phyloP scores from a whole-genome alignment of 2,113 vertebrate genomes.

The Brienomyrus brachyistius region DNA sequence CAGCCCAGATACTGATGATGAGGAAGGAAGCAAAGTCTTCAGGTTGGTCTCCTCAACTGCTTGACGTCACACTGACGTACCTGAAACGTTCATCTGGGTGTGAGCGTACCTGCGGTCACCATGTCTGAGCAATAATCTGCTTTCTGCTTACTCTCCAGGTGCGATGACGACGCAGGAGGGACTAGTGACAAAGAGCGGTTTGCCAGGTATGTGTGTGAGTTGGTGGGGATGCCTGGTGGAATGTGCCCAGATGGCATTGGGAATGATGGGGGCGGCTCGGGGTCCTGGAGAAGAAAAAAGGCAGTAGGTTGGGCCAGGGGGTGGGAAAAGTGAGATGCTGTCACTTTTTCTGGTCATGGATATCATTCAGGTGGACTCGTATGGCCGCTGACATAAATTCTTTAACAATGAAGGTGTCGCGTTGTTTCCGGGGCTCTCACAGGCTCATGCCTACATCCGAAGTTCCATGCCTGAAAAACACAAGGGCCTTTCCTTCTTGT shows the following conservation, averaged over 20 bases:
- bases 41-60: conserved; percentile 62
- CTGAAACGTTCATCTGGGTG: not conserved
- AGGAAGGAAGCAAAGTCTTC: conserved; percentile 84
- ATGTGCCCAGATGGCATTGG: not conserved
- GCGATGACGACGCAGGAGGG: conserved; percentile 78
- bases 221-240: not conserved
- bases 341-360: not conserved
- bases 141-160: conserved; percentile 55
- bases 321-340: not conserved
- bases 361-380: not conserved
- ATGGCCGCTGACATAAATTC: not conserved
- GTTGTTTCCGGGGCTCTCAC: not conserved
- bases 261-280: not conserved
- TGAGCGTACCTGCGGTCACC: not conserved
- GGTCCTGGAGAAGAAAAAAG: not conserved
- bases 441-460: not conserved
- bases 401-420: not conserved
- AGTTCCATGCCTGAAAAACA: not conserved
- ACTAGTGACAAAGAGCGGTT: conserved; percentile 88
- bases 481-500: not conserved
- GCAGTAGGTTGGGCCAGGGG: not conserved
- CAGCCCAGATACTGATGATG: conserved; percentile 64
- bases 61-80: not conserved
- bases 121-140: not conserved
- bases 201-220: conserved; percentile 73